A percentile compares a stretch with the other conserved stretches of the same genome.
Evolutionary conservation across 2,888 invertebrate genomes (phyloP).

Genomic region (Blastobasis lacticolella): DNA sequence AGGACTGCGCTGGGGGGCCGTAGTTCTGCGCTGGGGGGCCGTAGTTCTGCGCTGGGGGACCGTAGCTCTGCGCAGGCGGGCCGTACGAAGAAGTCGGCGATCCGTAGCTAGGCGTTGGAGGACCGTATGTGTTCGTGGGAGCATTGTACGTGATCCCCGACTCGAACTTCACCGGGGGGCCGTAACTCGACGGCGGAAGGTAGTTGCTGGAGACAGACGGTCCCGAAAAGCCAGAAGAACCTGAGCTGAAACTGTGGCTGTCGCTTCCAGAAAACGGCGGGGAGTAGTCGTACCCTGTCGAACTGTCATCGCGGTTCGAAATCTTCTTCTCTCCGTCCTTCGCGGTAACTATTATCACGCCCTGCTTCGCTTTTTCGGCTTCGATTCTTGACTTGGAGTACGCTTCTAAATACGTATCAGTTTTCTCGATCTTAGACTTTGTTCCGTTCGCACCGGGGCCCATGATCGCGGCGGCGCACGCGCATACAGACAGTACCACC

Average conservation of each 20-base stretch:
- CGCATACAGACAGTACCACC: slow-evolving; percentile 37
- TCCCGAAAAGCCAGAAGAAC: slow-evolving; percentile 27
- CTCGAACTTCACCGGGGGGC: slow-evolving; percentile 52
- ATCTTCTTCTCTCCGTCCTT: slow-evolving; percentile 66
- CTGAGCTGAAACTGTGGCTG: slow-evolving; percentile 39
- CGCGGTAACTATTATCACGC: slow-evolving; percentile 58
- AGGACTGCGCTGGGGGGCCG: slow-evolving; percentile 50
- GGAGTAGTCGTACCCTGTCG: slow-evolving; percentile 57
- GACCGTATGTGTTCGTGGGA: slow-evolving; percentile 45
- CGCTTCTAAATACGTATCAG: slow-evolving; percentile 79
- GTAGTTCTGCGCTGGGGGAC: slow-evolving; percentile 52
- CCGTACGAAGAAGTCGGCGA: slow-evolving; percentile 45
- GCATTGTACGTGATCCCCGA: slow-evolving; percentile 49
- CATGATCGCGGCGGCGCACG: slow-evolving; percentile 49
- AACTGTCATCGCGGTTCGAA: slow-evolving; percentile 62
- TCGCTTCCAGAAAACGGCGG: slow-evolving; percentile 48
- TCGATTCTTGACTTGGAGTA: slow-evolving; percentile 72
- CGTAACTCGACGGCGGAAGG: slow-evolving; percentile 41
- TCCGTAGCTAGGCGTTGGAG: slow-evolving; percentile 41
- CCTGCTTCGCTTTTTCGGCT: slow-evolving; percentile 62
- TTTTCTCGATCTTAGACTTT: slow-evolving; percentile 39
- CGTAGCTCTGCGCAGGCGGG: slow-evolving; percentile 51
- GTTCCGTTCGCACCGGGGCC: slow-evolving; percentile 51
- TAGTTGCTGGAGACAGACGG: slow-evolving; percentile 28
- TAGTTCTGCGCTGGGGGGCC: slow-evolving; percentile 49